Evolutionary conservation across 2,797 vertebrate species (phyloP), one percentile per base, ranked within the genome.

Genomic region (Glyptemys insculpta): DNA sequence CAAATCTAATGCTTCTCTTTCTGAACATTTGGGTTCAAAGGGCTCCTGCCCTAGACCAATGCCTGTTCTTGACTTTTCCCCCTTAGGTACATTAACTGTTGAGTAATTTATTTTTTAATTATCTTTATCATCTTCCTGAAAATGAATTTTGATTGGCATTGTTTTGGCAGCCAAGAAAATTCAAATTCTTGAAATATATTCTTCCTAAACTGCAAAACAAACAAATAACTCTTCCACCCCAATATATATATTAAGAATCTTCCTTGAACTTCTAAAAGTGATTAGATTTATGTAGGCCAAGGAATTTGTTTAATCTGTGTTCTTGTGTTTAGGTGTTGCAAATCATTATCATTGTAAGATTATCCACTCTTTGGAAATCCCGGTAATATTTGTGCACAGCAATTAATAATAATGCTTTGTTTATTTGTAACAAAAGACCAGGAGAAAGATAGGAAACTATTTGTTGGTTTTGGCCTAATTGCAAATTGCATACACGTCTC

Each of bases 371-470:
- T 74, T 90, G 81, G 88, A 91, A 96, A 96, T 94, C 86, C 87
- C 87, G 53, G 15, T 84, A 86, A 54, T 53, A 83, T 90, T 94
- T 91, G 90, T 91, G 89, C 85, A 85, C 56, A 68, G 88, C 80
- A 83, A 83, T 79, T 94, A 83, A 94, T 97, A 95, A 96, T 91
- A 93, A 92, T 49, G 74, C 49, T 87, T 95, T 96, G 94, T 94
- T 88, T 96, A 19, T 94, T 97, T 93, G 49, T 94, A 94, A 96
- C 91, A 96, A 96, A 97, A 31, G 85, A 83, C 94, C 37, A 84
- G 83, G 96, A 76, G 54, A 94, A 96, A 93, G 91, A 95, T 92
- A 84, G 95, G 89, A 91, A 97, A 96, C 72, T 90, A 96, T 94
- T 97, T 97, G 84, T 92, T 94, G 91, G 90, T 94, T 95, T 97